Evolutionary conservation across 2,113 vertebrate genomes (phyloP), one percentile per base, ranked within the genome.

Genomic region (Hemiprocne comata): DNA sequence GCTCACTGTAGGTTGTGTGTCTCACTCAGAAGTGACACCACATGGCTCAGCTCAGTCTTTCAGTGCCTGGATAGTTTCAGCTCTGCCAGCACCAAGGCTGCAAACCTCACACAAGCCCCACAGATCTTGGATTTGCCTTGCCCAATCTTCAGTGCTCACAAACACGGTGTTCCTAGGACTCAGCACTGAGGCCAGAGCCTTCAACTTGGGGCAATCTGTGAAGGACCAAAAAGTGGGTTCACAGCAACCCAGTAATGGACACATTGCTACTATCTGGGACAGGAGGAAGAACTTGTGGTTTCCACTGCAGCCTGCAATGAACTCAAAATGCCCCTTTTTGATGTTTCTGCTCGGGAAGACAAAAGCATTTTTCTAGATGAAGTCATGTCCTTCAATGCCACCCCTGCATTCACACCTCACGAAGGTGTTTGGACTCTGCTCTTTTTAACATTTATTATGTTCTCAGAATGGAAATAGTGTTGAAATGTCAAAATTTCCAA

Each of bases 401-500:
- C 20, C 67, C 76, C 29, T 11, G 76, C 29, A 10, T 51, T 92
- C 83, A 51, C 85, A 93, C 92, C 94, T 94, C 38, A 1, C 1
- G 0, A 79, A 94, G 69, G 64, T 92, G 92, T 74, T 70, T 58
- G 62, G 71, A 46, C 51, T 79, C 89, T 17, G 77, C 21, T 29
- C 67, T 88, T 85, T 33, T 46, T 17, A 67, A 77, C 61, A 75
- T 76, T 46, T 53, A 16, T 34, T 79, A 60, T 51, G 85, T 90
- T 64, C 57, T 79, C 62, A 58, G 70, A 57, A 51, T 64, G 36
- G 76, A 93, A 91, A 76, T 24, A 18, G 50, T 54, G 79, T 67
- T 58, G 90, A 89, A 82, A 95, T 61, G 70, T 76, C 90, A 85
- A 28, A 34, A 72, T 85, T 85, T 85, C 92, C 77, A 85, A 74